phyloP scores from a whole-genome alignment of 2,113 vertebrate species.

The Apodemus sylvaticus region DNA sequence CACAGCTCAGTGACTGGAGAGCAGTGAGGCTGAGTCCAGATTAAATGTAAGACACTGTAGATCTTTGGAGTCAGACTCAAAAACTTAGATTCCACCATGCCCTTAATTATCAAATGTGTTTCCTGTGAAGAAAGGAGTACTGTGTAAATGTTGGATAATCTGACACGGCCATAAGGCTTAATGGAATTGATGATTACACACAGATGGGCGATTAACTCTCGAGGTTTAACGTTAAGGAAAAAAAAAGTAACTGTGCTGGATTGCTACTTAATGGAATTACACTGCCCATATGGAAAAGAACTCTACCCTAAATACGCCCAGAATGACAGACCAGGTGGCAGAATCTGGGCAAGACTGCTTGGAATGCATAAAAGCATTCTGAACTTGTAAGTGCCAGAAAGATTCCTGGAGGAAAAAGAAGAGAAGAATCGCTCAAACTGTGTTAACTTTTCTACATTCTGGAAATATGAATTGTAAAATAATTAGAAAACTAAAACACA shows the following conservation, averaged over 20 bases:
- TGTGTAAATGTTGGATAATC: conserved; percentile 90
- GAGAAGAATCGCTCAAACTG: conserved; percentile 79
- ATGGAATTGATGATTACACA: conserved; percentile 91
- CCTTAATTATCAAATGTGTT: conserved; percentile 85
- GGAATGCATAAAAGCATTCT: conserved; percentile 88
- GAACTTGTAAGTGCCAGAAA: conserved; percentile 87
- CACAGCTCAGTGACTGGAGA: conserved; percentile 6
- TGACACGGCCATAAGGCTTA: conserved; percentile 92
- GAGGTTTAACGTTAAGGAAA: conserved; percentile 87
- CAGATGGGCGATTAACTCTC: conserved; percentile 92
- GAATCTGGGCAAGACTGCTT: conserved; percentile 89
- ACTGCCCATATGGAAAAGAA: conserved; percentile 91
- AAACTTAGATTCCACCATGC: conserved; percentile 80
- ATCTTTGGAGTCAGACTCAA: conserved; percentile 67
- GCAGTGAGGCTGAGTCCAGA: conserved; percentile 14
- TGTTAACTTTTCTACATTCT: conserved; percentile 83
- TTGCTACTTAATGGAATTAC: conserved; percentile 91
- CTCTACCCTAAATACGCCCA: conserved; percentile 89
- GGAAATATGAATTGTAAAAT: conserved; percentile 78
- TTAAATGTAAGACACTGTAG: conserved; percentile 29
- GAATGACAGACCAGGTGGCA: conserved; percentile 90
- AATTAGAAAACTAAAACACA: conserved; percentile 68
- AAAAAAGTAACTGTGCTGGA: conserved; percentile 87
- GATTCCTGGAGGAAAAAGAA: conserved; percentile 75
- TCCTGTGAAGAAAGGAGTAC: conserved; percentile 84